These are phyloP conservation scores for Magallana ariakensis DNA, from an alignment of 1,140 invertebrate species.

Conservation along the genomic window DNA sequence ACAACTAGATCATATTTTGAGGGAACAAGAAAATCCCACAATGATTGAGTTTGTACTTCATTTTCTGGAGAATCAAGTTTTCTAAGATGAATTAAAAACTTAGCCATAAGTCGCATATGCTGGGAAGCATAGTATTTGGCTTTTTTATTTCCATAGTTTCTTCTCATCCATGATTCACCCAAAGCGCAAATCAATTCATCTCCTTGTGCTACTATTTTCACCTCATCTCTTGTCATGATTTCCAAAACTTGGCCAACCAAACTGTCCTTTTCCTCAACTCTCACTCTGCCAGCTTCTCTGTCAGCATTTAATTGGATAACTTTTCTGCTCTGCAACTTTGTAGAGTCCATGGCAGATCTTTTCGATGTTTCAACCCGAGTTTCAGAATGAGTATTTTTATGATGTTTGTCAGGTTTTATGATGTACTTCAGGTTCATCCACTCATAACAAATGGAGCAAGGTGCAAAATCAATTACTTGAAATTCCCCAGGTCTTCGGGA, in stretches of 20 bases:
- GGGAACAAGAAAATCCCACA: conserved; percentile 10
- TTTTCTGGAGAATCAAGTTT: background rate
- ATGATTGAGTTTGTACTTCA: background rate
- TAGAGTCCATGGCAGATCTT: background rate
- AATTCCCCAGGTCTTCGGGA: conserved; percentile 19
- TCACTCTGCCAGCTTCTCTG: background rate
- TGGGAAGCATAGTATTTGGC: conserved; percentile 34
- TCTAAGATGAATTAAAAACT: background rate
- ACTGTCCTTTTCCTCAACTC: background rate
- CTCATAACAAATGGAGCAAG: background rate
- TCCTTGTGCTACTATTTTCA: background rate
- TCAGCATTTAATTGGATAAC: background rate
- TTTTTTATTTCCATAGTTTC: conserved; percentile 33
- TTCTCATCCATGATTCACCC: conserved; percentile 22
- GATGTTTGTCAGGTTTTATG: conserved; percentile 35
- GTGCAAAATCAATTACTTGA: conserved; percentile 1
- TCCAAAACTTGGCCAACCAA: background rate
- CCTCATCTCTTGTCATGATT: conserved; percentile 34
- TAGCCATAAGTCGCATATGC: conserved; percentile 13
- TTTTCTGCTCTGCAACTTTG: background rate
- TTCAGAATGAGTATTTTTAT: background rate
- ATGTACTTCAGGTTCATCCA: conserved; percentile 27
- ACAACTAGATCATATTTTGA: conserved; percentile 9
- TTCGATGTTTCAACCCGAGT: too few species aligned
- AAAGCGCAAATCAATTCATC: background rate